Base-by-base conservation (phyloP, 2,113 vertebrate genomes). In the Laticauda laticaudata region DNA sequence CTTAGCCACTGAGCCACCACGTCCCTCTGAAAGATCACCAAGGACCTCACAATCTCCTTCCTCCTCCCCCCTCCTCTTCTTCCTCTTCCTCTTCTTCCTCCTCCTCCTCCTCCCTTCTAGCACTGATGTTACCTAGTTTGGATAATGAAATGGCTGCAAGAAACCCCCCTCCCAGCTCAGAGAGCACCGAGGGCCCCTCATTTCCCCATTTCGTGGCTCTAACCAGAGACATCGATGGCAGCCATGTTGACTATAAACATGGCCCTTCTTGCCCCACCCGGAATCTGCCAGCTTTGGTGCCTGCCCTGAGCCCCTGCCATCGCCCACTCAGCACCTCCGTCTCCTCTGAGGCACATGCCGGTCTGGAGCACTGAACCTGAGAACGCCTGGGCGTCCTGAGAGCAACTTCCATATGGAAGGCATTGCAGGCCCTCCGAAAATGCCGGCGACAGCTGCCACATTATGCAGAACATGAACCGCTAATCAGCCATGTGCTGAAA, bases 251-350 rank as follows among this genome's bases (percentile, higher is more conserved):
- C 1, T 95, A 21, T 96, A 88, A 95, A 88, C 93, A 89, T 4
- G 89, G 0, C 69, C 45, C 95, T 88, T 43, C 93, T 93, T 93
- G 29, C 51, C 95, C 91, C 48, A 93, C 94, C 55, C 55, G n/a
- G 95, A 94, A 94, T 94, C 92, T 96, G 97, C 96, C 96, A 97
- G 95, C 93, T 95, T 51, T 93, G 94, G 96, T 94, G 95, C 23
- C 95, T 92, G 12, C 24, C 95, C 94, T 86, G 94, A 88, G 61
- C 96, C 96, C 95, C 95, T 95, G 96, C 95, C 96, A 96, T 95
- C 90, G 95, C 97, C 93, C 94, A 95, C 94, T 96, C 94, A 94
- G 96, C 96, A 95, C 96, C 59, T 94, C 96, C 96, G 96, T 95
- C 96, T 97, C 95, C 96, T 96, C 24, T 91, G 89, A 90, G 96